phyloP scores from a whole-genome alignment of 2,888 invertebrate genomes.

The Erebia epiphron region DNA sequence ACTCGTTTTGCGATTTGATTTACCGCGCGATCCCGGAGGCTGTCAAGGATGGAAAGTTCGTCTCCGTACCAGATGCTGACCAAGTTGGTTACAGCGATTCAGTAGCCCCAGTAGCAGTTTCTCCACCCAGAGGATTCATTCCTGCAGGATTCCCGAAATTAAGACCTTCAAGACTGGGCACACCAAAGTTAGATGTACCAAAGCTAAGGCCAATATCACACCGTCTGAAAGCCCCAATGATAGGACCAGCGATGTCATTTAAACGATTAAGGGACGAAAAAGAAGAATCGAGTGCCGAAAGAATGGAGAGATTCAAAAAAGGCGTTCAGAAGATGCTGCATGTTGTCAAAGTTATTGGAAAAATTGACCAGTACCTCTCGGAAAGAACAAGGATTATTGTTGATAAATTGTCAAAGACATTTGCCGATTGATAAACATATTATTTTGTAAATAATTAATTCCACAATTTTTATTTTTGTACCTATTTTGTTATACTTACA shows the following conservation, averaged over 20 bases:
- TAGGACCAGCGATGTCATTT: conserved; percentile 56
- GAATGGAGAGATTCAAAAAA: conserved; percentile 72
- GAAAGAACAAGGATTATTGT: conserved; percentile 70
- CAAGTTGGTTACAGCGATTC: conserved; percentile 60
- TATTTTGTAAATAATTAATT: too few species aligned
- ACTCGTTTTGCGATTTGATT: conserved; percentile 68
- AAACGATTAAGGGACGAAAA: conserved; percentile 50
- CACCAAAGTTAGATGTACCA: conserved; percentile 59
- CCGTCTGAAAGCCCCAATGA: conserved; percentile 51
- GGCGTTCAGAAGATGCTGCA: conserved; percentile 73
- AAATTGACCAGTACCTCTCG: conserved; percentile 71
- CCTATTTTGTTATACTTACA: too few species aligned
- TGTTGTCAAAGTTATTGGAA: conserved; percentile 70
- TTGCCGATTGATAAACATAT: conserved; percentile 50
- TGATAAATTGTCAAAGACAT: conserved; percentile 69
- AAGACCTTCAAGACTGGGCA: conserved; percentile 55
- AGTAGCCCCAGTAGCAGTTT: conserved; percentile 52
- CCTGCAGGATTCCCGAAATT: conserved; percentile 54
- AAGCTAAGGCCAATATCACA: conserved; percentile 43
- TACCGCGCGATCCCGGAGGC: conserved; percentile 67
- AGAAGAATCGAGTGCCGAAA: conserved; percentile 68
- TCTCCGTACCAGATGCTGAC: conserved; percentile 58
- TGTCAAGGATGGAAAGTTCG: conserved; percentile 65
- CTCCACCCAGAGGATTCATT: conserved; percentile 64
- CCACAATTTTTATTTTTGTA: too few species aligned